Conservation (phyloP, 1,140 invertebrate species). For the Drosophila prosaltans region DNA sequence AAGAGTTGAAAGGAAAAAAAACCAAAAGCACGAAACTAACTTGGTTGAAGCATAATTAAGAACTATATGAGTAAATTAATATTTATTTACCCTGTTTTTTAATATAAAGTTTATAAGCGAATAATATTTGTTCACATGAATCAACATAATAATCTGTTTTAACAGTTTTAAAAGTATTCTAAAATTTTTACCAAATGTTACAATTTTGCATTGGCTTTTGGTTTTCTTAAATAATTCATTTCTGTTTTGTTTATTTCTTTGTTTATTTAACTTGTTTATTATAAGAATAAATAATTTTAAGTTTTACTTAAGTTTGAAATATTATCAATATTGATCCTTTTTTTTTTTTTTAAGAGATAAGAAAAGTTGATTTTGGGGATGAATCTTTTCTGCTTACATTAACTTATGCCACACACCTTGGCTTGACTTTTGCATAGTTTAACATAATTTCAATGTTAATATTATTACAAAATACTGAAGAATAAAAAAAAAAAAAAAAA, state of each 20-base stretch:
- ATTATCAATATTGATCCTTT: neutral
- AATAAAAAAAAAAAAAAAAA: neutral
- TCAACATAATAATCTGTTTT: too few species aligned
- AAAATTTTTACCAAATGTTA: too few species aligned
- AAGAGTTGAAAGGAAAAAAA: neutral
- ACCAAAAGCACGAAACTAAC: neutral
- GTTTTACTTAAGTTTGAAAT: neutral
- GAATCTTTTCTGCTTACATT: slow-evolving; percentile 8
- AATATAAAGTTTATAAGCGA: too few species aligned
- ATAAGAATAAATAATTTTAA: too few species aligned
- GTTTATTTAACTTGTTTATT: too few species aligned
- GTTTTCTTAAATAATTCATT: too few species aligned
- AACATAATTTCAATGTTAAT: slow-evolving; percentile 18
- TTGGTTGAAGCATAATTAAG: slow-evolving; percentile 3
- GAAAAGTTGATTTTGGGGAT: neutral
- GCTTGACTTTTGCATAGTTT: slow-evolving; percentile 17
- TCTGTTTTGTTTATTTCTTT: too few species aligned
- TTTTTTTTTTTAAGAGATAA: neutral
- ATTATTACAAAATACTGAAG: slow-evolving; percentile 39
- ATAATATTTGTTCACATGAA: too few species aligned
- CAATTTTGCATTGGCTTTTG: too few species aligned
- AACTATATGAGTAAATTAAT: slow-evolving; percentile 2
- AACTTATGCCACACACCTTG: slow-evolving; percentile 8
- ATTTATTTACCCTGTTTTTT: neutral
- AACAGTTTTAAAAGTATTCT: too few species aligned